These are phyloP conservation scores for Pantherophis alleghaniensis DNA, from an alignment of 2,797 vertebrate genomes.

Conservation along the genomic window DNA sequence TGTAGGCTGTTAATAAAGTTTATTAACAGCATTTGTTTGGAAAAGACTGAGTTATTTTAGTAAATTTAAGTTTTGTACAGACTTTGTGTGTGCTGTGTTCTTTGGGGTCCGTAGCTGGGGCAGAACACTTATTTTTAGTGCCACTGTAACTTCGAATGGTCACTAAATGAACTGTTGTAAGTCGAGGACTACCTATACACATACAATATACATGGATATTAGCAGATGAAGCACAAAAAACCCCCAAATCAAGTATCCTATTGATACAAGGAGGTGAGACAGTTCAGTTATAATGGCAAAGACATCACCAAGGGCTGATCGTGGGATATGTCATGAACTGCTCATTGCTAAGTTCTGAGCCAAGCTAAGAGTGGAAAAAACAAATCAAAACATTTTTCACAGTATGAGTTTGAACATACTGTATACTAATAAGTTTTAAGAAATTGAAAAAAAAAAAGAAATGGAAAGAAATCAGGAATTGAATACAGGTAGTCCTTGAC, in stretches of 20 bases:
- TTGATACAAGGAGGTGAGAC: not conserved
- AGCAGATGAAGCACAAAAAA: not conserved
- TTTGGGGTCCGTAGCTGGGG: too few species aligned
- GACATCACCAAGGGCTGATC: not conserved
- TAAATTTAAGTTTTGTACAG: too few species aligned
- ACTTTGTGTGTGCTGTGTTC: too few species aligned
- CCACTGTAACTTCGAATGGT: not conserved
- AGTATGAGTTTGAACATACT: not conserved
- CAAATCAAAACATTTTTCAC: not conserved
- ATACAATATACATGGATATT: not conserved
- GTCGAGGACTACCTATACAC: not conserved
- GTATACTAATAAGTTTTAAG: not conserved
- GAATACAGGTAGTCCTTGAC: not conserved
- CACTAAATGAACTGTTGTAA: not conserved
- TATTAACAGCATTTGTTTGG: too few species aligned
- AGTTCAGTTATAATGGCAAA: not conserved
- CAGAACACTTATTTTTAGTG: not conserved
- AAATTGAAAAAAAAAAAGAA: not conserved
- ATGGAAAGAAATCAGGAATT: not conserved
- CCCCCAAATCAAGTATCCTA: not conserved
- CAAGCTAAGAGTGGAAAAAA: not conserved
- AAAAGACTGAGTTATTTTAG: too few species aligned
- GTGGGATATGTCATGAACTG: not conserved
- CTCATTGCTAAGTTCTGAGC: not conserved
- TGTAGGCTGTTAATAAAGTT: too few species aligned